These are phyloP conservation scores for Drosophila guanche DNA, from an alignment of 1,140 invertebrate species.

Conservation along the genomic window DNA sequence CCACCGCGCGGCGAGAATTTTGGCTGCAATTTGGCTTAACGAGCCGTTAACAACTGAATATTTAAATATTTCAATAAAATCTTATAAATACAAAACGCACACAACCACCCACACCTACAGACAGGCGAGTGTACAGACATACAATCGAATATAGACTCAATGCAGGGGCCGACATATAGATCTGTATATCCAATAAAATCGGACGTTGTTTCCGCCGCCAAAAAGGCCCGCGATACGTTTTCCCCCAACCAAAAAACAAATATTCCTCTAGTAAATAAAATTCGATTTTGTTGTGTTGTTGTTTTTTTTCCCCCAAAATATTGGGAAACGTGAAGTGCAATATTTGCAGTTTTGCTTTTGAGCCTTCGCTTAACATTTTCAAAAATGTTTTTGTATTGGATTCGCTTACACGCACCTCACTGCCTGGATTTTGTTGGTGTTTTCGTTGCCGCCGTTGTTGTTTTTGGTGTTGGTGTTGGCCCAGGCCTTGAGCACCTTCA, in stretches of 20 bases:
- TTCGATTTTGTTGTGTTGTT: constrained; percentile 8
- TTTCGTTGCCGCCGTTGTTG: constrained; percentile 11
- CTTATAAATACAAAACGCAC: constrained; percentile 65
- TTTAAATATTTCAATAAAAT: constrained; percentile 73
- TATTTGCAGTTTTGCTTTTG: constrained; percentile 41
- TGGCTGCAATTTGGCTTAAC: constrained; percentile 65
- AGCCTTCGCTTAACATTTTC: constrained; percentile 4
- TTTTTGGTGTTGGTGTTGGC: constrained; percentile 1
- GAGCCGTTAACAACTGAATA: constrained; percentile 71
- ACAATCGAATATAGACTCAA: constrained; percentile 46
- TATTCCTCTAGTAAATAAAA: constrained; percentile 22
- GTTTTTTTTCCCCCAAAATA: constrained; percentile 1
- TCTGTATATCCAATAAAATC: constrained; percentile 65
- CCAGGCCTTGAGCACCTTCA: too few relatives aligned
- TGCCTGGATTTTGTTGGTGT: constrained; percentile 42
- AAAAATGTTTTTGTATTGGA: constrained; percentile 3
- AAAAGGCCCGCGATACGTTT: constrained; percentile 37
- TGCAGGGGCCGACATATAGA: constrained; percentile 52
- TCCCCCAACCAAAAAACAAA: constrained; percentile 13
- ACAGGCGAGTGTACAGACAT: not conserved
- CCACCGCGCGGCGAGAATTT: constrained; percentile 3
- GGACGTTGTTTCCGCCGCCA: constrained; percentile 71
- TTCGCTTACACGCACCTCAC: constrained; percentile 63
- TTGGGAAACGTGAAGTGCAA: constrained; percentile 20
- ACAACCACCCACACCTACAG: constrained; percentile 2